Evolutionary conservation across 2,888 invertebrate genomes (phyloP).

Genomic region (Pteria penguin): DNA sequence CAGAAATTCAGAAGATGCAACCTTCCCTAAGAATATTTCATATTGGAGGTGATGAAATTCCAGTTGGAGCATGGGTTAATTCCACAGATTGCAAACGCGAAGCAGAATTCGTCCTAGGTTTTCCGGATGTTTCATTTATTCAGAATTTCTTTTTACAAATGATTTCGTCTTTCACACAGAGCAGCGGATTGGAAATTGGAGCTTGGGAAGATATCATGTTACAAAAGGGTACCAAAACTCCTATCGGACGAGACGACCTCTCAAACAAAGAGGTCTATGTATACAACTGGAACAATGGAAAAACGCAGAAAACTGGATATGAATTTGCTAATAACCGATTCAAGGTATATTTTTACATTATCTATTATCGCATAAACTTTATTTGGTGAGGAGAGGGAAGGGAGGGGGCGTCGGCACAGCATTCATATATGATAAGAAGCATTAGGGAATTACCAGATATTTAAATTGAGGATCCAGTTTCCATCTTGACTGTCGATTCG

Average conservation of each 20-base stretch:
- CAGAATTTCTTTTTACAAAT: constrained; percentile 50
- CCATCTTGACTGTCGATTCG: no score
- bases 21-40: constrained; percentile 53
- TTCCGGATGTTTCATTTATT: background rate
- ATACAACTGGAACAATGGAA: constrained; percentile 70
- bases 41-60: constrained; percentile 48
- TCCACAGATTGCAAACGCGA: constrained; percentile 45
- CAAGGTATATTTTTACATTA: constrained; percentile 68
- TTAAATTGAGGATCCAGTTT: no score
- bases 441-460: no score
- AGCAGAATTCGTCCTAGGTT: background rate
- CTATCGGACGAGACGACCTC: constrained; percentile 32
- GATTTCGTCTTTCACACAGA: constrained; percentile 49
- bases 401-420: no score
- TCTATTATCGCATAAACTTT: no score
- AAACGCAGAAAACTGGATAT: constrained; percentile 59
- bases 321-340: constrained; percentile 72
- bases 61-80: constrained; percentile 8
- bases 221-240: constrained; percentile 42
- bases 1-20: constrained; percentile 46
- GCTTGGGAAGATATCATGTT: constrained; percentile 59
- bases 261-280: constrained; percentile 56
- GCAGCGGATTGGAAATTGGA: constrained; percentile 50
- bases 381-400: no score
- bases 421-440: no score